Percentiles rank a stretch among this genome's conserved stretches.
These are phyloP conservation scores for Saccopteryx bilineata DNA, from an alignment of 2,113 vertebrate species.

Conservation along the genomic window DNA sequence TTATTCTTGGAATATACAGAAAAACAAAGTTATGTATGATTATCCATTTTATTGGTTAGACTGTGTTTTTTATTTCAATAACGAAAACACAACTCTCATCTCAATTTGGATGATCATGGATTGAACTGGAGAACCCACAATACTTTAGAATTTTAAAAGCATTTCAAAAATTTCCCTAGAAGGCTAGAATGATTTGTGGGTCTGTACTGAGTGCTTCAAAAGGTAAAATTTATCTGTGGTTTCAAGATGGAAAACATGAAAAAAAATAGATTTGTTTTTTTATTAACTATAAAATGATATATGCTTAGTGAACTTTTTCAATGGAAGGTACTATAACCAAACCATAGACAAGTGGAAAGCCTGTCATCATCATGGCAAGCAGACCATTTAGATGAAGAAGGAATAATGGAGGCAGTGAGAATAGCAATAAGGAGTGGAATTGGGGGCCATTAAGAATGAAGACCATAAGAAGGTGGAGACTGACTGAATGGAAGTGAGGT, in stretches of 20 bases:
- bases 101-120: background rate
- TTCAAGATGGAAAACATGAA: background rate
- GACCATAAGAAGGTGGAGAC: background rate
- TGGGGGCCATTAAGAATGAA: background rate
- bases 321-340: background rate
- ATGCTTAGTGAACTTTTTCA: background rate
- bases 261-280: background rate
- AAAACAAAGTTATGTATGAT: background rate
- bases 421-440: background rate
- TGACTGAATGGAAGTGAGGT: too few species aligned
- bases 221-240: background rate
- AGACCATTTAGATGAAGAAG: background rate
- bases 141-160: constrained; percentile 3
- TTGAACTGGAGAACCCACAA: background rate
- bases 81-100: background rate
- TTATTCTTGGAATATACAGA: constrained; percentile 35
- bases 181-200: background rate
- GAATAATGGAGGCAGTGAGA: background rate
- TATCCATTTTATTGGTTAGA: background rate
- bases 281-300: background rate
- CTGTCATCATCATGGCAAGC: background rate
- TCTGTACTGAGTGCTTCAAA: background rate
- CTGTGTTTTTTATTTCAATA: background rate
- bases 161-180: background rate
- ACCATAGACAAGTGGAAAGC: background rate